phyloP scores from a whole-genome alignment of 2,113 vertebrate species.

The Tricholaema leucomelas region DNA sequence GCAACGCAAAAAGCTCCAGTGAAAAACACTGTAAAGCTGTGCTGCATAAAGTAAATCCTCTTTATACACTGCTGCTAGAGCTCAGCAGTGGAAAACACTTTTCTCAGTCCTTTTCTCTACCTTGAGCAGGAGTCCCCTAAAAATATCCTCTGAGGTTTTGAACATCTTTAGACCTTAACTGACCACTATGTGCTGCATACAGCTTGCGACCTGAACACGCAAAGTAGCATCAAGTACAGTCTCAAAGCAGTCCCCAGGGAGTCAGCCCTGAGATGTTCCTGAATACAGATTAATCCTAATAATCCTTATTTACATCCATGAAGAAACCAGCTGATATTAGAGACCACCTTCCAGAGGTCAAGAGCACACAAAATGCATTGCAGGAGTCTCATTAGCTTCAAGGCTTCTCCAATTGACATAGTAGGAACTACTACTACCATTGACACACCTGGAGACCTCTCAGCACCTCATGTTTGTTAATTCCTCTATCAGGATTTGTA shows the following conservation, averaged over 20 bases:
- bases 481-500: not conserved
- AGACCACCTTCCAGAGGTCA: not conserved
- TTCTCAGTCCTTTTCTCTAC: not conserved
- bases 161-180: not conserved
- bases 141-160: not conserved
- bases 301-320: not conserved
- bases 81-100: not conserved
- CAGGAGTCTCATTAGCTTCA: not conserved
- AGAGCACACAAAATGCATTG: not conserved
- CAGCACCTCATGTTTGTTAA: not conserved
- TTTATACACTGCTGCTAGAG: not conserved
- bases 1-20: not conserved
- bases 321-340: not conserved
- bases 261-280: not conserved
- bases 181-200: not conserved
- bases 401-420: not conserved
- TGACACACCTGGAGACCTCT: not conserved
- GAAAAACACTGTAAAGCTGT: fast-evolving
- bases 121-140: not conserved
- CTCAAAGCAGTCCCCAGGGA: not conserved
- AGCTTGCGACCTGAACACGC: not conserved
- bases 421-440: not conserved
- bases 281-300: not conserved
- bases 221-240: not conserved
- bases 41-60: fast-evolving